A percentile compares a stretch with the other conserved stretches of the same genome.
phyloP scores from a whole-genome alignment of 2,797 vertebrate species.

The Cuculus canorus region DNA sequence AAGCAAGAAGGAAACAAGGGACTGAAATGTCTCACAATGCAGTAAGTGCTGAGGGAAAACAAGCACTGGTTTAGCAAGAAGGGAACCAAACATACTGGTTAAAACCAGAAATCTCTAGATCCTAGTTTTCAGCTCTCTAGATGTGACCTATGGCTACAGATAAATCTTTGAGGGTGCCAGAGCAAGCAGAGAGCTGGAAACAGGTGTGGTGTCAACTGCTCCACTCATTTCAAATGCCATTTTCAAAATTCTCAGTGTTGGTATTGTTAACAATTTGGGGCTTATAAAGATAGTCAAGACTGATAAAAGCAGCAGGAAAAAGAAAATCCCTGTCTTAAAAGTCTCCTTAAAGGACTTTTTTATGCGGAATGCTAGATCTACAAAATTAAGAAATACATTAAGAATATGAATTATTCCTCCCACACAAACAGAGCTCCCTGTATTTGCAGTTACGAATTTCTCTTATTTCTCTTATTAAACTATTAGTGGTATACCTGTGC shows the following conservation, averaged over 20 bases:
- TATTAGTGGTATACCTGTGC: not conserved
- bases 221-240: not conserved
- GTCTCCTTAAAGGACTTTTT: not conserved
- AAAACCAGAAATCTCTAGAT: not conserved
- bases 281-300: not conserved
- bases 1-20: not conserved
- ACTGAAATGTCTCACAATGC: fast-evolving
- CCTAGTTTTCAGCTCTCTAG: not conserved
- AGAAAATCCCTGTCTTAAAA: not conserved
- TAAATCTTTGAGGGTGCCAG: not conserved
- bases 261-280: not conserved
- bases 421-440: not conserved
- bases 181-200: not conserved
- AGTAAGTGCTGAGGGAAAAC: not conserved
- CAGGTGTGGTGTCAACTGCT: not conserved
- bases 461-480: not conserved
- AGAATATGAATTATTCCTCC: not conserved
- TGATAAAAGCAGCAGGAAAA: not conserved
- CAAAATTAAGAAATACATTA: not conserved
- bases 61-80: not conserved
- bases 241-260: not conserved
- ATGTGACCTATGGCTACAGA: not conserved
- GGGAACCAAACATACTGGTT: not conserved
- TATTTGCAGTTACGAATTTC: not conserved
- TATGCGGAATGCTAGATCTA: not conserved